Percentiles rank a stretch among this genome's conserved stretches.
These are phyloP conservation scores for Paraescarpia echinospica DNA, from an alignment of 1,140 invertebrate genomes.

Conservation along the genomic window DNA sequence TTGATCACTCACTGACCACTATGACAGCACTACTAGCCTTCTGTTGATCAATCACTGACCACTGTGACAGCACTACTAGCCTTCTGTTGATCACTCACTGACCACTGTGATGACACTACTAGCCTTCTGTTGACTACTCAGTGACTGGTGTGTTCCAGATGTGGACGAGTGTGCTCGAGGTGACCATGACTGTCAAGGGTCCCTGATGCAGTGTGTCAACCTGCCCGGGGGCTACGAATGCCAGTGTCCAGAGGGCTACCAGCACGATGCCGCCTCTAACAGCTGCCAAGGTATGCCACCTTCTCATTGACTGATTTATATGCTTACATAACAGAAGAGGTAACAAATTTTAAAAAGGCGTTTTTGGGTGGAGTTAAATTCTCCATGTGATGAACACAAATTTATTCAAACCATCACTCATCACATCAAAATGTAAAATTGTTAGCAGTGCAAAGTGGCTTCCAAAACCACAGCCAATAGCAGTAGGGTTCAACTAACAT, in stretches of 20 bases:
- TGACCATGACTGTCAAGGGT: constrained; percentile 65
- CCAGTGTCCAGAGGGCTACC: constrained; percentile 34
- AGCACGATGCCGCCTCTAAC: constrained; percentile 39
- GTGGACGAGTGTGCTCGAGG: constrained; percentile 81
- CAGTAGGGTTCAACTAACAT: too few relatives aligned
- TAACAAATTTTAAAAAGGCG: too few relatives aligned
- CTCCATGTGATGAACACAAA: too few relatives aligned
- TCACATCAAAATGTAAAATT: too few relatives aligned
- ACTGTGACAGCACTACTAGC: background rate
- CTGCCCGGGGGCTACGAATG: constrained; percentile 31
- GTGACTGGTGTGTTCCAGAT: constrained; percentile 47
- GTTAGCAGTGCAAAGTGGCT: too few relatives aligned
- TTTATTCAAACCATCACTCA: too few relatives aligned
- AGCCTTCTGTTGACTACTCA: too few relatives aligned
- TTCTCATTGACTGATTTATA: background rate
- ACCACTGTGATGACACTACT: too few relatives aligned
- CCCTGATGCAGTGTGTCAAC: constrained; percentile 64
- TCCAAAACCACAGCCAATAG: too few relatives aligned
- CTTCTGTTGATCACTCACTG: too few relatives aligned
- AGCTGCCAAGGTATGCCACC: constrained; percentile 15
- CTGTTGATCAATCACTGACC: background rate
- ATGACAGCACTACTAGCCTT: too few relatives aligned
- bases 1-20: background rate
- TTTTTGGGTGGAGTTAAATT: too few relatives aligned
- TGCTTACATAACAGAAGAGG: background rate